Conservation (phyloP, 2,888 invertebrate genomes). For the Amorpha juglandis region DNA sequence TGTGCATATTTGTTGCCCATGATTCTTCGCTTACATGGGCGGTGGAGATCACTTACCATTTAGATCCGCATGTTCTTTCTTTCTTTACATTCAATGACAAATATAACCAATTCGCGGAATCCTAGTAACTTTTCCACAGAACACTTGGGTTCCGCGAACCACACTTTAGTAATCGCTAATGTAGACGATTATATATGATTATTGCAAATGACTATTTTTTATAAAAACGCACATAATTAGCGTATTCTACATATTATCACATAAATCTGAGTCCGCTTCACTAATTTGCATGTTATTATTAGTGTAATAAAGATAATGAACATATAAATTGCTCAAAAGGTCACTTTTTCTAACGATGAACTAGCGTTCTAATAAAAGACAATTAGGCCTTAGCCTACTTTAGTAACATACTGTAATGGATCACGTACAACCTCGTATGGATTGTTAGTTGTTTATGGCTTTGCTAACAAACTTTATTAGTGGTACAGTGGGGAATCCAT, state of each 20-base stretch:
- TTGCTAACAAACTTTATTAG: no score
- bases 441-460: no score
- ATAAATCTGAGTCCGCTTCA: background rate
- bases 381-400: constrained; percentile 1
- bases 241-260: background rate
- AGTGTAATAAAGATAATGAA: background rate
- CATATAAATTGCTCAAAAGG: background rate
- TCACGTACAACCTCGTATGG: background rate
- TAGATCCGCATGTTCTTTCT: no score
- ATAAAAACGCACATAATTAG: background rate
- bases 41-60: no score
- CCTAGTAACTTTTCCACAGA: no score
- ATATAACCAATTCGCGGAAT: no score
- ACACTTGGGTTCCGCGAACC: no score
- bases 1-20: no score
- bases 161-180: no score
- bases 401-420: background rate
- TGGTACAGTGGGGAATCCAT: no score
- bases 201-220: background rate
- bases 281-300: background rate
- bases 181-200: background rate
- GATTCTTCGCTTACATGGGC: no score
- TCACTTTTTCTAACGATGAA: background rate
- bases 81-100: no score
- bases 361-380: background rate